These are phyloP conservation scores for Neodiprion lecontei DNA, from an alignment of 1,140 invertebrate genomes.

Conservation along the genomic window DNA sequence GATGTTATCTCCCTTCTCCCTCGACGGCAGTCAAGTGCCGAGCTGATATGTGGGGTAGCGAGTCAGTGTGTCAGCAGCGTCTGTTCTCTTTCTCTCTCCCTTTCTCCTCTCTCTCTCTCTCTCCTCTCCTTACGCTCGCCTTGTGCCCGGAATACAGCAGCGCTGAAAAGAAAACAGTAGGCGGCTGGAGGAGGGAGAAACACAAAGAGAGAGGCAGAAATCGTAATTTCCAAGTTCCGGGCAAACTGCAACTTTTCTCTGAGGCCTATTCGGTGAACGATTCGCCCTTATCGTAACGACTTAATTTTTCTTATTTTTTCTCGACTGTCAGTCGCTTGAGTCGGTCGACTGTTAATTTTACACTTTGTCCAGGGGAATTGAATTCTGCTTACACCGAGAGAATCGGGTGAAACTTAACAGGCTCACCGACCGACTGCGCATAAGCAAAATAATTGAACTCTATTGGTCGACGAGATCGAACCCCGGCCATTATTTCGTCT, in stretches of 20 bases:
- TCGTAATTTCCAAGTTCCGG: neutral
- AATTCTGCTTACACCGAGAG: too few species aligned
- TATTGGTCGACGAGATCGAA: too few species aligned
- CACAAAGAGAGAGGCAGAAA: neutral
- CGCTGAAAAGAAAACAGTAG: neutral
- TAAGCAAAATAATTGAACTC: too few species aligned
- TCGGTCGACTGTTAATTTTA: too few species aligned
- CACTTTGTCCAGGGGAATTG: too few species aligned
- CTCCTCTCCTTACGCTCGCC: conserved; percentile 14
- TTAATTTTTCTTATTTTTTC: too few species aligned
- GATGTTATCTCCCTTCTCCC: conserved; percentile 18
- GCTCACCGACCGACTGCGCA: too few species aligned
- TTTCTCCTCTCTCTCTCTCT: conserved; percentile 34
- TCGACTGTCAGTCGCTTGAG: too few species aligned
- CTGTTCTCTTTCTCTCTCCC: conserved; percentile 48
- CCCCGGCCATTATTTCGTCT: too few species aligned
- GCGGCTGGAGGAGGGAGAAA: neutral
- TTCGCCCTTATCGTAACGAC: neutral
- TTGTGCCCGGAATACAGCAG: neutral
- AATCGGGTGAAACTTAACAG: too few species aligned
- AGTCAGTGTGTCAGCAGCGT: conserved; percentile 62
- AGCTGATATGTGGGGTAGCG: conserved; percentile 62
- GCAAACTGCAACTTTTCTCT: neutral
- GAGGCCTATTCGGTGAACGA: neutral
- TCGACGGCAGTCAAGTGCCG: conserved; percentile 10